Percentiles rank a stretch among this genome's conserved stretches.
These are phyloP conservation scores for Ctenosaura bakeri DNA, from an alignment of 2,797 vertebrate species.

Conservation along the genomic window DNA sequence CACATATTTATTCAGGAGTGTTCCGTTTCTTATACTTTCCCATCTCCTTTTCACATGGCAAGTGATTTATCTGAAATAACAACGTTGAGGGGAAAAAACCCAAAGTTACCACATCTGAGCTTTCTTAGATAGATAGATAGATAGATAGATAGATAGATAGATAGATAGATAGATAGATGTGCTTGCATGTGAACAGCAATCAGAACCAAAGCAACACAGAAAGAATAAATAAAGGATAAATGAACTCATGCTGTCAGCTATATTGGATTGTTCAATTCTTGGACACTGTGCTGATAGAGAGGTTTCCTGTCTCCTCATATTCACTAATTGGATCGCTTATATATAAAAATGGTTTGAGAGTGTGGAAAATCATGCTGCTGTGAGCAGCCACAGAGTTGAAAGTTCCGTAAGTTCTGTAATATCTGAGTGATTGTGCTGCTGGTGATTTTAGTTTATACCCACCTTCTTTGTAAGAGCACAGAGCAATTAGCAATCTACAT, in stretches of 20 bases:
- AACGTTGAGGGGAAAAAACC: not conserved
- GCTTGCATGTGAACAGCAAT: not conserved
- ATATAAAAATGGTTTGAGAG: not conserved
- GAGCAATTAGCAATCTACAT: no score
- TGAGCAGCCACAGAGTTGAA: not conserved
- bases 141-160: no score
- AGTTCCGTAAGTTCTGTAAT: not conserved
- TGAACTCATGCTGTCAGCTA: not conserved
- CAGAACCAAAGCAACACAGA: slow-evolving; percentile 20
- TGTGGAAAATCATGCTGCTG: not conserved
- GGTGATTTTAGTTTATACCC: no score
- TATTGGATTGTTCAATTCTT: slow-evolving; percentile 1
- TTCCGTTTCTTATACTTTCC: not conserved
- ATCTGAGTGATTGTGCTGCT: not conserved
- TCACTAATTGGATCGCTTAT: not conserved
- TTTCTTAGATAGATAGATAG: not conserved
- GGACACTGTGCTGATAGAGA: not conserved
- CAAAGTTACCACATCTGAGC: not conserved
- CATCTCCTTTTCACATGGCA: slow-evolving; percentile 3
- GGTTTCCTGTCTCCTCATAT: not conserved
- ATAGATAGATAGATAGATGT: no score
- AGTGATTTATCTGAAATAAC: not conserved
- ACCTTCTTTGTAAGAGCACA: no score
- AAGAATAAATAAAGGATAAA: slow-evolving; percentile 18
- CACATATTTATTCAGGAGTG: not conserved